Evolutionary conservation across 2,888 invertebrate genomes (phyloP), one percentile per base, ranked within the genome.

Genomic region (Sialis fuliginosa): DNA sequence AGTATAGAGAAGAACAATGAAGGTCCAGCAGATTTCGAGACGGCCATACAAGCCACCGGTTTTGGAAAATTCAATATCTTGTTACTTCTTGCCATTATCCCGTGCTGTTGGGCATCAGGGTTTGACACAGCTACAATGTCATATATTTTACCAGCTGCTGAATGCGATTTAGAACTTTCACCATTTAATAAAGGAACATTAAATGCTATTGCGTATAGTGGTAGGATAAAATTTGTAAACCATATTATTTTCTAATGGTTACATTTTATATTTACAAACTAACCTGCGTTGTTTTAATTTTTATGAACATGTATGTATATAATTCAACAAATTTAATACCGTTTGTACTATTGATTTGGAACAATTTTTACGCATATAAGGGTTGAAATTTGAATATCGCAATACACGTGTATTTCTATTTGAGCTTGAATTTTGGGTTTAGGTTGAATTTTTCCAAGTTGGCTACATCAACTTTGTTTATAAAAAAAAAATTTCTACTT

Each of bases 91-190:
- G 70, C 77, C 49, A 67, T 74, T 1, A 60, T 79, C 44, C 78
- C 81, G 1, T 75, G 77, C 35, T 77, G 75, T 56, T 77, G 79
- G 71, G 72, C 79, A 6, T 71, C 76, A 6, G 72, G 80, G 22
- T 81, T 81, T 50, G 81, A 82, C 57, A 78, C 81, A 49, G 79
- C 81, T 45, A 75, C 79, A 2, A 73, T 78, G 55, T 79, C 83
- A 0, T 85, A 79, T 58, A 75, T 85, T 54, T 70, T 85, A 58
- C 82, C 85, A 1, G 72, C 77, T 34, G 81, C 83, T 0, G 79
- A 82, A 60, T 86, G 85, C 55, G 81, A 83, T 56, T 72, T 87
- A 55, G 62, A 75, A 34, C 66, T 86, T 39, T 72, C 75, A 1
- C 62, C 80, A 6, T 58, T 79, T 30, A 75, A 81, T 44, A 84